phyloP scores from a whole-genome alignment of 1,140 invertebrate species.

The Colletes gigas region DNA sequence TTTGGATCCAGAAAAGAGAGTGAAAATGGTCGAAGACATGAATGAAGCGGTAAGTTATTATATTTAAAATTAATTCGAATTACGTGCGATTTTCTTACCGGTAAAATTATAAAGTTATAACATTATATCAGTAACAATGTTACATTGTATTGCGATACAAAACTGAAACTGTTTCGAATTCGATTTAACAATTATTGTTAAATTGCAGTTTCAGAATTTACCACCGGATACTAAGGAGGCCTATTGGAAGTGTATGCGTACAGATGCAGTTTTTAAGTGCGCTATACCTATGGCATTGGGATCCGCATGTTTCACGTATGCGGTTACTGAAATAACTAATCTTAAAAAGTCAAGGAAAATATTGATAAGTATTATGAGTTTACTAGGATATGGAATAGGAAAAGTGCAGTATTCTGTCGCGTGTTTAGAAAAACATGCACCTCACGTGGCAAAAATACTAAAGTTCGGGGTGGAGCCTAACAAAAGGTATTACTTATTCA shows the following conservation, averaged over 20 bases:
- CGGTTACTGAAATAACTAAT: accelerated
- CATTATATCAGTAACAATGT: neutral
- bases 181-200: neutral
- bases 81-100: too few relatives aligned
- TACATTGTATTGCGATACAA: neutral
- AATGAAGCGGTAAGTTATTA: neutral
- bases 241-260: neutral
- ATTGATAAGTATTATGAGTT: accelerated
- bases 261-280: neutral
- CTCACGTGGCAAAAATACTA: too few relatives aligned
- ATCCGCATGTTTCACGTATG: accelerated
- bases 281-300: neutral
- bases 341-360: accelerated
- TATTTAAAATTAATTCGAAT: neutral
- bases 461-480: too few relatives aligned
- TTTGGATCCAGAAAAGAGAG: accelerated
- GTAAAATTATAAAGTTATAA: neutral
- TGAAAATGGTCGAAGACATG: neutral
- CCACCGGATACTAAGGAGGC: neutral
- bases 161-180: neutral
- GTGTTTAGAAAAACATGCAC: neutral
- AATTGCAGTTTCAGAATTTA: neutral
- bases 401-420: accelerated
- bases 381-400: accelerated
- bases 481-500: neutral